Conservation (phyloP, 1,140 invertebrate genomes). For the Drosophila bifasciata region DNA sequence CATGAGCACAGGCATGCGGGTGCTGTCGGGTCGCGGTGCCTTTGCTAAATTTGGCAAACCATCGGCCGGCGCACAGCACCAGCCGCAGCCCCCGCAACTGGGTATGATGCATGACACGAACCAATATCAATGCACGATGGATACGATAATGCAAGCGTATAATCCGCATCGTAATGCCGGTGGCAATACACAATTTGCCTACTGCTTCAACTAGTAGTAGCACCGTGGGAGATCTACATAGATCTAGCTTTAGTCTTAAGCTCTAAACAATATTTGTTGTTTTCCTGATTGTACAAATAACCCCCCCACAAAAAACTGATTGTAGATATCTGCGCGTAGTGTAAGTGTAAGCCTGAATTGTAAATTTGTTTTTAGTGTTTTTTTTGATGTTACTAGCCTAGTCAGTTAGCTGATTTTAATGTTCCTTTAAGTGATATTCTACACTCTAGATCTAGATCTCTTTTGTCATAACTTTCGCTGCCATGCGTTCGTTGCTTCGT, state of each 20-base stretch:
- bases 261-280: conserved; percentile 45
- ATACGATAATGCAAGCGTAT: conserved; percentile 84
- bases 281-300: conserved; percentile 79
- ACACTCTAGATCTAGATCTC: not conserved
- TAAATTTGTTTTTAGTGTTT: conserved; percentile 37
- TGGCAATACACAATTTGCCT: conserved; percentile 72
- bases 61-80: conserved; percentile 28
- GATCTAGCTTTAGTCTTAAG: conserved; percentile 37
- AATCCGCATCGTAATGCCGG: conserved; percentile 75
- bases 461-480: conserved; percentile 27
- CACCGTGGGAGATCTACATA: conserved; percentile 17
- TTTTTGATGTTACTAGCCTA: conserved; percentile 29
- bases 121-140: conserved; percentile 80
- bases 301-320: conserved; percentile 49
- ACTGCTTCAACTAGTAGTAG: conserved; percentile 66
- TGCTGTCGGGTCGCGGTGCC: conserved; percentile 41
- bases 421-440: conserved; percentile 25
- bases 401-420: conserved; percentile 33
- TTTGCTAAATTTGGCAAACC: conserved; percentile 69
- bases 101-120: conserved; percentile 54
- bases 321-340: conserved; percentile 66
- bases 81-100: conserved; percentile 14
- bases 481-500: conserved; percentile 35
- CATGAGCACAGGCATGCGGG: conserved; percentile 43
- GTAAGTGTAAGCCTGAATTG: conserved; percentile 49